A percentile compares a stretch with the other conserved stretches of the same genome.
These are phyloP conservation scores for Cataglyphis rosenhaueri DNA, from an alignment of 2,888 invertebrate genomes.

Conservation along the genomic window DNA sequence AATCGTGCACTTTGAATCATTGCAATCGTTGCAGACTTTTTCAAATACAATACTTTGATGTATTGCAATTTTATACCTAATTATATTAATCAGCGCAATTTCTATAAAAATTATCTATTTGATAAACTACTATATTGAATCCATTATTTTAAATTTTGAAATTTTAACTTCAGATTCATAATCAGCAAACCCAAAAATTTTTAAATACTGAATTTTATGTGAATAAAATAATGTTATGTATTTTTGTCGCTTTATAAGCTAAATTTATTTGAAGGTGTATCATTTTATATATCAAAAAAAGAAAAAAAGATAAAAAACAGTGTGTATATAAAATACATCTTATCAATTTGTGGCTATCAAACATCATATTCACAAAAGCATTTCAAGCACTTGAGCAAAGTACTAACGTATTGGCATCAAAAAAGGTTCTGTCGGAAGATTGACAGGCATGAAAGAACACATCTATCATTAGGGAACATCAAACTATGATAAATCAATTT, in stretches of 20 bases:
- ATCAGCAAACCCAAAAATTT: neutral
- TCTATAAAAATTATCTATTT: neutral
- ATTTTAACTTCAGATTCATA: neutral
- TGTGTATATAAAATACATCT: conserved; percentile 37
- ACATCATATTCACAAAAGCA: conserved; percentile 65
- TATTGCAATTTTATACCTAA: no score
- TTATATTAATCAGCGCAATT: neutral
- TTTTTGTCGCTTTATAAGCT: conserved; percentile 13
- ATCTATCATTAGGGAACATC: conserved; percentile 28
- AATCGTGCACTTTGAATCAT: no score
- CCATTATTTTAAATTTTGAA: neutral
- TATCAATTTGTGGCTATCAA: conserved; percentile 65
- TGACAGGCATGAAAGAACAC: conserved; percentile 27
- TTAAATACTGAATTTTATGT: neutral
- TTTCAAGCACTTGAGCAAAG: conserved; percentile 62
- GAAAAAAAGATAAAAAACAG: conserved; percentile 43
- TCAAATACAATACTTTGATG: no score
- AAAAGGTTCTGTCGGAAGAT: conserved; percentile 16
- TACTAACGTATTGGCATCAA: conserved; percentile 59
- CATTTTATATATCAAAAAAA: neutral
- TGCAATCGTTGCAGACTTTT: no score
- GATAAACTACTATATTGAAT: neutral
- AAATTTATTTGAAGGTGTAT: neutral
- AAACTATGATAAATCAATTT: conserved; percentile 18
- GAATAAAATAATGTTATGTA: neutral